Percentiles rank a stretch among this genome's conserved stretches.
phyloP scores from a whole-genome alignment of 2,888 invertebrate genomes.

The Sminthurinus aureus region DNA sequence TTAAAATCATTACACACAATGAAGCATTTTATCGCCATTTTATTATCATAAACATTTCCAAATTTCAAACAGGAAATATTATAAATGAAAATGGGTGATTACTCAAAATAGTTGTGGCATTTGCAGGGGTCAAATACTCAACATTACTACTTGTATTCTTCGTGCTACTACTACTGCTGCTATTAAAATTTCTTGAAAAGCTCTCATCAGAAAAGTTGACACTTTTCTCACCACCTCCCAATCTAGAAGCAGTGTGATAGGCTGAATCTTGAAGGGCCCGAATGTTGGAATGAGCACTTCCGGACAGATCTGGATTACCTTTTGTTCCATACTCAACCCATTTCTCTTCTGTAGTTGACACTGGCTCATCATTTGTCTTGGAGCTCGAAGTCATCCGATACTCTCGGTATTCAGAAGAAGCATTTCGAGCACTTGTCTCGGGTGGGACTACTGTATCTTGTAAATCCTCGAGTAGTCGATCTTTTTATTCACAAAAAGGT shows the following conservation, averaged over 20 bases:
- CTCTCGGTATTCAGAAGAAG: slow-evolving; percentile 54
- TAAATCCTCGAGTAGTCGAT: slow-evolving; percentile 57
- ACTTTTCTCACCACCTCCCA: slow-evolving; percentile 43
- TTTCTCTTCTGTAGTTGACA: slow-evolving; percentile 53
- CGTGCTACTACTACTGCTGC: not conserved
- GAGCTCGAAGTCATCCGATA: slow-evolving; percentile 52
- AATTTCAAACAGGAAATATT: not conserved
- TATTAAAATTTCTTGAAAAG: not conserved
- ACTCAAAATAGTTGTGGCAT: slow-evolving; percentile 53
- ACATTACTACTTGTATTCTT: slow-evolving; percentile 30
- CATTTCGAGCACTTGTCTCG: slow-evolving; percentile 42
- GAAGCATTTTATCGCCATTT: too few relatives aligned
- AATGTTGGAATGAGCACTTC: not conserved
- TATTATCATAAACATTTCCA: too few relatives aligned
- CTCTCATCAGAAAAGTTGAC: slow-evolving; percentile 56
- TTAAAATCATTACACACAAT: not conserved
- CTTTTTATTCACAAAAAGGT: slow-evolving; percentile 36
- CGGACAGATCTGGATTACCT: not conserved
- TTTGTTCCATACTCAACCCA: slow-evolving; percentile 57
- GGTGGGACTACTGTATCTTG: slow-evolving; percentile 57
- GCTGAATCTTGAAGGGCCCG: slow-evolving; percentile 29
- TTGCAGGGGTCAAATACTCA: slow-evolving; percentile 55
- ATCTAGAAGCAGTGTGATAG: slow-evolving; percentile 5
- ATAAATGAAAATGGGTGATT: slow-evolving; percentile 23
- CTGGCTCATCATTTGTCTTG: slow-evolving; percentile 53